A percentile compares a stretch with the other conserved stretches of the same genome.
phyloP scores from a whole-genome alignment of 2,113 vertebrate species.

The Tupaia tana region DNA sequence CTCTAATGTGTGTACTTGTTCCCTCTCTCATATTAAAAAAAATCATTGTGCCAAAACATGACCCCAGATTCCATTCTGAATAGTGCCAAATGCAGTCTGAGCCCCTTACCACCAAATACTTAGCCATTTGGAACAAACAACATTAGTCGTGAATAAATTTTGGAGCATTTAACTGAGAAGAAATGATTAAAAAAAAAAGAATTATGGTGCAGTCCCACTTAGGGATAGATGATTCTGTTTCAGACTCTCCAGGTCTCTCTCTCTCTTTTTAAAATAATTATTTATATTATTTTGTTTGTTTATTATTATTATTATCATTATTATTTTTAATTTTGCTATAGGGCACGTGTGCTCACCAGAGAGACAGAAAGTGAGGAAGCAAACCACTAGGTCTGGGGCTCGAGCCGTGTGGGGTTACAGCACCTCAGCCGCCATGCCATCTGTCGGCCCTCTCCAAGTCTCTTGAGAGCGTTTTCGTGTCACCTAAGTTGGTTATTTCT shows the following conservation, averaged over 20 bases:
- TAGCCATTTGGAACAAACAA: background rate
- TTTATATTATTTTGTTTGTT: too few relatives aligned
- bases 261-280: too few relatives aligned
- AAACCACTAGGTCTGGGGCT: too few relatives aligned
- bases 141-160: background rate
- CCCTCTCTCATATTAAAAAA: too few relatives aligned
- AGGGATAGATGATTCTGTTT: slow-evolving; percentile 3
- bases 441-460: background rate
- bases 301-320: too few relatives aligned
- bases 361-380: too few relatives aligned
- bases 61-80: background rate
- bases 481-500: slow-evolving; percentile 1
- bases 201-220: background rate
- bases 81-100: background rate
- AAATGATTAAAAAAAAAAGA: background rate
- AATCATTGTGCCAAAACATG: background rate
- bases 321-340: too few relatives aligned
- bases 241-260: background rate
- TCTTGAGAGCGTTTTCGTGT: background rate
- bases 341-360: too few relatives aligned
- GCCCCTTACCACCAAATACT: background rate
- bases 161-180: slow-evolving; percentile 23
- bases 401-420: too few relatives aligned
- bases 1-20: too few relatives aligned
- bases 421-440: too few relatives aligned